Conservation (phyloP, 1,140 invertebrate species). For the Nasonia giraulti region DNA sequence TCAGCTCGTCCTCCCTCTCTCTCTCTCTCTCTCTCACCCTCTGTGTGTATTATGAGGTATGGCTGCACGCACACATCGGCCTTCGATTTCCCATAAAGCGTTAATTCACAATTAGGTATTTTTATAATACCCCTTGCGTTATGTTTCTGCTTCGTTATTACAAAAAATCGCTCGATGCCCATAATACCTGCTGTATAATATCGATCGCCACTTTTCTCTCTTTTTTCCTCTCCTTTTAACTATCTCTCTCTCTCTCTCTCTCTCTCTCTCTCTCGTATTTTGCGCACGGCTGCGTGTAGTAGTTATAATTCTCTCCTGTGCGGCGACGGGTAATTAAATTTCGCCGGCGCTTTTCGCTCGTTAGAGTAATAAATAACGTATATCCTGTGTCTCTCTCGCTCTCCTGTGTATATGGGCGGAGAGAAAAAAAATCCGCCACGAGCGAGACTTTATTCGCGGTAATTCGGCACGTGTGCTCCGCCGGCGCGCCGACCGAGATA, state of each 20-base stretch:
- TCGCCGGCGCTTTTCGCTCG: neutral
- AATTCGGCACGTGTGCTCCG: no score
- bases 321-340: neutral
- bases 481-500: neutral
- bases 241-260: neutral
- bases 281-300: neutral
- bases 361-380: neutral
- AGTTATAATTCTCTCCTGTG: neutral
- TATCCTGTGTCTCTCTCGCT: no score
- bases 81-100: slow-evolving; percentile 29
- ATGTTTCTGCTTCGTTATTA: no score
- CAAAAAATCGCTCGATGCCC: neutral
- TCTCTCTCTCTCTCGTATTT: neutral
- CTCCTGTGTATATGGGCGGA: neutral
- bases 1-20: neutral
- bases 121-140: neutral
- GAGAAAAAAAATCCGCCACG: neutral
- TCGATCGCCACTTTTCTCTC: neutral
- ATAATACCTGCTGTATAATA: neutral
- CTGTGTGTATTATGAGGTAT: neutral
- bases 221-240: no score
- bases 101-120: slow-evolving; percentile 15
- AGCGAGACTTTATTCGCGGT: neutral
- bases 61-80: neutral
- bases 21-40: no score